Percentiles rank a stretch among this genome's conserved stretches.
phyloP scores from a whole-genome alignment of 2,797 vertebrate genomes.

The Alauda arvensis region DNA sequence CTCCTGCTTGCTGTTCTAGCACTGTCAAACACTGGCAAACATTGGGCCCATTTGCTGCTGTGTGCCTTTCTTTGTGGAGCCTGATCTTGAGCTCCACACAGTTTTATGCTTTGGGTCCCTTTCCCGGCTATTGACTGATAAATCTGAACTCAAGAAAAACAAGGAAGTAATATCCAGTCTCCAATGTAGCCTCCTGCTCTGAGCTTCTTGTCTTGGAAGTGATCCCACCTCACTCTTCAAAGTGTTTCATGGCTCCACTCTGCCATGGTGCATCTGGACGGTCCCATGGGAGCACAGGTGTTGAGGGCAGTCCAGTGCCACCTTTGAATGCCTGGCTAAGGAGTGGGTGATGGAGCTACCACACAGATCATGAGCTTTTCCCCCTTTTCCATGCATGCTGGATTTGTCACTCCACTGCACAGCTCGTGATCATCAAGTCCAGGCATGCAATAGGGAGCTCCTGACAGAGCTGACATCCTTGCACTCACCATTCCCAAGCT shows the following conservation, averaged over 20 bases:
- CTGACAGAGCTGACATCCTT: not conserved
- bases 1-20: not conserved
- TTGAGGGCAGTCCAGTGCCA: rapidly evolving
- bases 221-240: not conserved
- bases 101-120: not conserved
- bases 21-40: not conserved
- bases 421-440: not conserved
- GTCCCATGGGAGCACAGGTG: not conserved
- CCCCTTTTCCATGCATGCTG: not conserved
- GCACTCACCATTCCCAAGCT: not conserved
- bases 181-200: not conserved
- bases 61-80: not conserved
- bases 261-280: not conserved
- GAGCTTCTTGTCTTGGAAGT: not conserved
- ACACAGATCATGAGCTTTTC: not conserved
- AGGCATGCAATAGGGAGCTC: rapidly evolving
- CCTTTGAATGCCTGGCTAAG: not conserved
- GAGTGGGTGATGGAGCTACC: not conserved
- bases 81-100: not conserved
- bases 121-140: not conserved
- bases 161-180: not conserved
- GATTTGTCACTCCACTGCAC: not conserved
- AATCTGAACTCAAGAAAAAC: not conserved
- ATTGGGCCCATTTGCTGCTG: not conserved
- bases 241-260: not conserved